A percentile compares a stretch with the other conserved stretches of the same genome.
Evolutionary conservation across 2,888 invertebrate genomes (phyloP).

Genomic region (Epistrophe eligans): DNA sequence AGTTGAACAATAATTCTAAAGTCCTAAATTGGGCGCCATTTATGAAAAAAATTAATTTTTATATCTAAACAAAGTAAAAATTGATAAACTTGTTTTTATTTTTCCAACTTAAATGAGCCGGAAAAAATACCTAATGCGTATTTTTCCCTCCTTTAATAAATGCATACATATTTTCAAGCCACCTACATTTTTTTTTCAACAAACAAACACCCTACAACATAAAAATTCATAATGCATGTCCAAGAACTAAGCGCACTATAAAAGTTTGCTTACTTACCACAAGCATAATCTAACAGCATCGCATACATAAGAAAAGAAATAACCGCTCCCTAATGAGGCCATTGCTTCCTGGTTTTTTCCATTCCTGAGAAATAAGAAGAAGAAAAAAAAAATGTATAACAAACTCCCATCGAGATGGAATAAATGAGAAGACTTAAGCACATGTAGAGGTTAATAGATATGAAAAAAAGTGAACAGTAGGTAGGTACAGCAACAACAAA

Average conservation of each 20-base stretch:
- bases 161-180: neutral
- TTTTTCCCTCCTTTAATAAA: neutral
- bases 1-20: neutral
- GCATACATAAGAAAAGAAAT: constrained; percentile 13
- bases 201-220: neutral
- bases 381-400: constrained; percentile 32
- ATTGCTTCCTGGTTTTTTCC: constrained; percentile 56
- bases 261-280: constrained; percentile 29
- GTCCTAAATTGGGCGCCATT: neutral
- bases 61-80: neutral
- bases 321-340: constrained; percentile 59
- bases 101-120: neutral
- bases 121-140: neutral
- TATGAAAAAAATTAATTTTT: neutral
- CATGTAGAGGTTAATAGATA: constrained; percentile 64
- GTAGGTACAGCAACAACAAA: constrained; percentile 7
- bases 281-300: constrained; percentile 34
- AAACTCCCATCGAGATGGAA: constrained; percentile 69
- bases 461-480: constrained; percentile 2
- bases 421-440: constrained; percentile 66
- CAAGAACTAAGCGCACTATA: constrained; percentile 28
- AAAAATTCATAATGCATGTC: constrained; percentile 41
- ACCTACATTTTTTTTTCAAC: neutral
- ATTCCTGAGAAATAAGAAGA: neutral
- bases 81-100: neutral